A percentile compares a stretch with the other conserved stretches of the same genome.
These are phyloP conservation scores for Smutsia gigantea DNA, from an alignment of 2,797 vertebrate genomes.

Conservation along the genomic window DNA sequence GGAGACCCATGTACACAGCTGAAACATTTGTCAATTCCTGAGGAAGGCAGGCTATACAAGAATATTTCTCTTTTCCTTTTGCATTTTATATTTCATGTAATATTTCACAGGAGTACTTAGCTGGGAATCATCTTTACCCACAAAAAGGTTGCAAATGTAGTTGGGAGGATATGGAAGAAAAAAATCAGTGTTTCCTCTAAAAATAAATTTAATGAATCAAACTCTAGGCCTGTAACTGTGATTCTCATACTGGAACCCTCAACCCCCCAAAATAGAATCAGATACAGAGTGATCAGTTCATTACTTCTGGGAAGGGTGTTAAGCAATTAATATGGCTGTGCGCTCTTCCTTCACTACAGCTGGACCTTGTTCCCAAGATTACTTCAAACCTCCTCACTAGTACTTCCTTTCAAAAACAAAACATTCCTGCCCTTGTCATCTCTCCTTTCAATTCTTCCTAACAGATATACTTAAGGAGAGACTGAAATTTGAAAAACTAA, in stretches of 20 bases:
- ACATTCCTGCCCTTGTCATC: not conserved
- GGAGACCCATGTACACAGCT: not conserved
- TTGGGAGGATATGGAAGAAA: not conserved
- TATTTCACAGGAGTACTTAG: not conserved
- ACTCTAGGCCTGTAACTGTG: not conserved
- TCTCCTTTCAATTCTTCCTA: not conserved
- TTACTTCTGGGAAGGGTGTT: not conserved
- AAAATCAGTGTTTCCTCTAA: not conserved
- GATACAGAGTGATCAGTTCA: not conserved
- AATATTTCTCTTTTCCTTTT: constrained; percentile 26
- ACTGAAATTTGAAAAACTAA: constrained; percentile 6
- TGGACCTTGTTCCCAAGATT: not conserved
- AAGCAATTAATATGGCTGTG: not conserved
- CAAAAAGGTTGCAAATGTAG: not conserved
- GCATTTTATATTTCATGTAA: constrained; percentile 13
- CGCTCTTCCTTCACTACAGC: not conserved
- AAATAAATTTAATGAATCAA: constrained; percentile 44
- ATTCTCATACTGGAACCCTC: not conserved
- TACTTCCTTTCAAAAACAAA: not conserved
- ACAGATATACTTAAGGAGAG: not conserved
- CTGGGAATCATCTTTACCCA: not conserved
- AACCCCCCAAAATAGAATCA: not conserved
- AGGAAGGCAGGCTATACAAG: not conserved
- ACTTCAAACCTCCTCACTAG: not conserved
- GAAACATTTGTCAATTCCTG: not conserved